A percentile compares a stretch with the other conserved stretches of the same genome.
Conservation (phyloP, 2,888 invertebrate genomes). For the Aleiodes alternator region DNA sequence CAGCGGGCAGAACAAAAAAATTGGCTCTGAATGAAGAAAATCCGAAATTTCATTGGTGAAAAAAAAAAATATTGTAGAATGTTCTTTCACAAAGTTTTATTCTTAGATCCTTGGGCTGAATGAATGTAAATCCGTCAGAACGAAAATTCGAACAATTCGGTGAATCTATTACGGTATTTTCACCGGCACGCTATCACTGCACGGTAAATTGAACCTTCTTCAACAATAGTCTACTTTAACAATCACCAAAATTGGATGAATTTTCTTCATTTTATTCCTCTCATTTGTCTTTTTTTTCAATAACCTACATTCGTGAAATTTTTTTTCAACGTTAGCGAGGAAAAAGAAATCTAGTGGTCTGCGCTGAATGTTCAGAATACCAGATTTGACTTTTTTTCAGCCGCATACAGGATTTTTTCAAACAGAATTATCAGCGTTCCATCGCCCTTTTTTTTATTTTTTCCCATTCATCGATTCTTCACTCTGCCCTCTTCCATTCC, state of each 20-base stretch:
- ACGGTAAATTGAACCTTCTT: constrained; percentile 54
- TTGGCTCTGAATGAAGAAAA: too few species aligned
- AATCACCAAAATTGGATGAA: constrained; percentile 20
- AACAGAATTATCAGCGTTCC: constrained; percentile 46
- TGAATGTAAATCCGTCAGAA: too few species aligned
- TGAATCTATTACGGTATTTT: constrained; percentile 43
- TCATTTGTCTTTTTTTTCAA: constrained; percentile 12
- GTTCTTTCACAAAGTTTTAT: too few species aligned
- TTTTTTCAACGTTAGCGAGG: neutral
- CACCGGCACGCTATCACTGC: constrained; percentile 47
- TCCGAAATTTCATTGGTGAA: too few species aligned
- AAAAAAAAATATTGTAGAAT: too few species aligned
- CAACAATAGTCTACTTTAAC: constrained; percentile 8
- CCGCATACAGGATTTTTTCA: constrained; percentile 17
- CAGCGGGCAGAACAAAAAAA: too few species aligned
- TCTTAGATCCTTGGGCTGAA: too few species aligned
- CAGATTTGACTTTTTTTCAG: neutral
- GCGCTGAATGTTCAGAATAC: neutral
- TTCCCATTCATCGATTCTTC: constrained; percentile 30
- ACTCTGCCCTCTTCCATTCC: constrained; percentile 13
- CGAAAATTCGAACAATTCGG: too few species aligned
- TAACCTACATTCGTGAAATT: constrained; percentile 2
- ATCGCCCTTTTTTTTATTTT: constrained; percentile 5
- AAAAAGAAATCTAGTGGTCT: neutral
- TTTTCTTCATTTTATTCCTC: neutral